Conservation (phyloP, 2,113 vertebrate species). For the rabbit (Oryctolagus cuniculus) region DNA sequence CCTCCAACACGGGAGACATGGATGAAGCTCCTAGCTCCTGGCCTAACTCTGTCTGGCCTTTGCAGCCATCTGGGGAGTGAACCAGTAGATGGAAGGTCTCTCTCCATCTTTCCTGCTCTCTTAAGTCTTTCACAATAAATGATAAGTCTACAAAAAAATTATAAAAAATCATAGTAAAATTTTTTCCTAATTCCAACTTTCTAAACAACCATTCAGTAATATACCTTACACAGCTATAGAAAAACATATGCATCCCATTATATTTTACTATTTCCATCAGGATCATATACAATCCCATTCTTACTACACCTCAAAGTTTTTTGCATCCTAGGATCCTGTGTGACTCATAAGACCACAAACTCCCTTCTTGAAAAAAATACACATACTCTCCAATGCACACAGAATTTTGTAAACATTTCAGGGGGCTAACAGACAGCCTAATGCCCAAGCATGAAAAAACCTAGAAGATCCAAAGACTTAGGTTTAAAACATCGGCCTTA, state of each 20-base stretch:
- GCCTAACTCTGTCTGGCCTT: too few relatives aligned
- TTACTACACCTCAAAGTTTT: neutral
- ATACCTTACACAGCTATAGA: neutral
- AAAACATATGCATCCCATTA: neutral
- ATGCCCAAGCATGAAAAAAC: neutral
- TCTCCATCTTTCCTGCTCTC: too few relatives aligned
- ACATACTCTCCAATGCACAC: neutral
- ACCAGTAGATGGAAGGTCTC: too few relatives aligned
- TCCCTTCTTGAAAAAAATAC: neutral
- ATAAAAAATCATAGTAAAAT: neutral
- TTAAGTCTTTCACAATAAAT: too few relatives aligned
- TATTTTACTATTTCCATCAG: neutral
- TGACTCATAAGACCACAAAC: conserved; percentile 1
- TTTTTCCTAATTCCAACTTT: conserved; percentile 1
- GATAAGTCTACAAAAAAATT: too few relatives aligned
- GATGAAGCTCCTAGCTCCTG: too few relatives aligned
- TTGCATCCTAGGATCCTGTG: neutral
- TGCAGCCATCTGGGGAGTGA: too few relatives aligned
- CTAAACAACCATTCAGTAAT: neutral
- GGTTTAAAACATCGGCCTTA: conserved; percentile 2
- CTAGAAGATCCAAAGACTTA: neutral
- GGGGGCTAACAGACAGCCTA: neutral
- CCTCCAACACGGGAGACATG: too few relatives aligned
- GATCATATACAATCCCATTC: neutral
- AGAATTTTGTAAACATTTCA: neutral